Percentiles rank a stretch among this genome's conserved stretches.
Conservation (phyloP, 2,113 vertebrate species). For the Bos indicus region DNA sequence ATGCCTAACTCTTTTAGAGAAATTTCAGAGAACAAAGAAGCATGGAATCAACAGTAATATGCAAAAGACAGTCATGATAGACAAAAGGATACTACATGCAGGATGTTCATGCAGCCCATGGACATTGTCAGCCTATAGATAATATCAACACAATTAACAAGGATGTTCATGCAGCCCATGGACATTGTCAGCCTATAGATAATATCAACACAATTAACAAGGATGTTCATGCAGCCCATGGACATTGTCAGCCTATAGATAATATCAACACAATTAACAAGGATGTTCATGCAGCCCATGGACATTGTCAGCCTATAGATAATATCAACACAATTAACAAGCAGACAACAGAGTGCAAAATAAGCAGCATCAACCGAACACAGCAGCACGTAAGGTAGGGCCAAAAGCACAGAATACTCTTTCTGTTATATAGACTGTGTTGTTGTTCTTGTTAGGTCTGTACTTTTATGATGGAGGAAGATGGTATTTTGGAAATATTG, state of each 20-base stretch:
- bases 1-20: background rate
- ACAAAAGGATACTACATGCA: background rate
- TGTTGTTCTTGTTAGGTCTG: background rate
- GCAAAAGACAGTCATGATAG: background rate
- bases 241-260: too few species aligned
- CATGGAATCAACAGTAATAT: background rate
- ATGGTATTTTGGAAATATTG: background rate
- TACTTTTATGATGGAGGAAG: background rate
- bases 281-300: background rate
- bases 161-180: background rate
- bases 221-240: background rate
- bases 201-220: background rate
- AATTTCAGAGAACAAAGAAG: background rate
- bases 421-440: background rate
- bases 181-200: background rate
- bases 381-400: background rate
- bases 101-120: background rate
- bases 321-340: background rate
- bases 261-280: too few species aligned
- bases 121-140: too few species aligned
- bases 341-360: background rate
- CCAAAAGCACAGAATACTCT: background rate
- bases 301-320: background rate
- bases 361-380: background rate
- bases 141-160: too few species aligned